Evolutionary conservation across 2,797 vertebrate genomes (phyloP).

Genomic region (Rousettus madagascariensis): DNA sequence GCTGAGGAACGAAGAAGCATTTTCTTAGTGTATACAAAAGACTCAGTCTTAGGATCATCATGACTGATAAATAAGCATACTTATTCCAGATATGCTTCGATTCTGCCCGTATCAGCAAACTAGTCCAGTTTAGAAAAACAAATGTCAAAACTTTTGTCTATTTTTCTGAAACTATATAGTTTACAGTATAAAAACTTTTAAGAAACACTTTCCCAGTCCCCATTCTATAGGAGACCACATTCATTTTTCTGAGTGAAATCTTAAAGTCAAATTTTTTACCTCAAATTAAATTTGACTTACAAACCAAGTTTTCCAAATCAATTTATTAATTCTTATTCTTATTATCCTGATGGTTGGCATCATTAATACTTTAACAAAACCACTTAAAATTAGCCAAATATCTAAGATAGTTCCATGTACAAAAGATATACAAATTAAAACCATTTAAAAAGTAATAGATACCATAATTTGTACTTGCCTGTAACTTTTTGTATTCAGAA

Average conservation of each 20-base stretch:
- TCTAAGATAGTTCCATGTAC: slow-evolving; percentile 84
- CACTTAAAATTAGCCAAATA: slow-evolving; percentile 77
- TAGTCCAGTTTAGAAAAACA: background rate
- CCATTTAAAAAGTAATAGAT: slow-evolving; percentile 81
- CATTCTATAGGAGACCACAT: background rate
- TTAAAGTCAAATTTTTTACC: slow-evolving; percentile 20
- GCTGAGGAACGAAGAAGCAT: background rate
- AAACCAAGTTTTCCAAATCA: slow-evolving; percentile 67
- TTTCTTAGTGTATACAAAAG: background rate
- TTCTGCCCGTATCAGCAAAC: background rate
- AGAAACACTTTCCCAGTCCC: background rate
- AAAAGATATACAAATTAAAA: slow-evolving; percentile 88
- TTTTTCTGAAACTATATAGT: background rate
- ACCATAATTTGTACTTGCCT: slow-evolving; percentile 80
- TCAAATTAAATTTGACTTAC: slow-evolving; percentile 67
- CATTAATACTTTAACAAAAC: slow-evolving; percentile 80
- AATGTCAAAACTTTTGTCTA: background rate
- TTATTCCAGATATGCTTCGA: background rate
- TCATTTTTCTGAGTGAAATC: background rate
- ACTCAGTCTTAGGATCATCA: background rate
- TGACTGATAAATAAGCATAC: background rate
- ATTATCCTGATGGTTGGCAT: slow-evolving; percentile 70
- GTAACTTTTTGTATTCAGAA: slow-evolving; percentile 66
- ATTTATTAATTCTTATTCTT: slow-evolving; percentile 73
- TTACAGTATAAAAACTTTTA: background rate